These are phyloP conservation scores for Crossaster papposus DNA, from an alignment of 53 echinoderm and acorn worm genomes.

Conservation along the genomic window DNA sequence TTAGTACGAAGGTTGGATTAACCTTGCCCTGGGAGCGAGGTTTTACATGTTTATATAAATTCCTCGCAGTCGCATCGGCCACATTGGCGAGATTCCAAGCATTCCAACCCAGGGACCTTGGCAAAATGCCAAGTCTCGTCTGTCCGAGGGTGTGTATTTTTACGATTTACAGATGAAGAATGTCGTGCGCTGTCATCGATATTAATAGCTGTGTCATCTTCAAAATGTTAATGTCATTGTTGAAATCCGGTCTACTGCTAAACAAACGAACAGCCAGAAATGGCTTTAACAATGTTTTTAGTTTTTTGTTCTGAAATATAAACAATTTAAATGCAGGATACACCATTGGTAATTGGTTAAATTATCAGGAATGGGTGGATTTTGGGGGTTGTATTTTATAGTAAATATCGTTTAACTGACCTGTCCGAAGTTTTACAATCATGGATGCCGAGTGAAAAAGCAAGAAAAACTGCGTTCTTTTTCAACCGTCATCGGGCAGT, in stretches of 20 bases:
- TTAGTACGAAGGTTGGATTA: constrained; percentile 9
- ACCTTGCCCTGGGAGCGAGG: constrained; percentile 44
- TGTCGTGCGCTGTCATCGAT: background rate
- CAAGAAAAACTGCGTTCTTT: too few species aligned
- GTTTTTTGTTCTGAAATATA: background rate
- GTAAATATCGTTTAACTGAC: too few species aligned
- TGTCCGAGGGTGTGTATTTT: background rate
- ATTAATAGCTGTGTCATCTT: background rate
- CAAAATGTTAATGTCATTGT: background rate
- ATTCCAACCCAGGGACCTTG: constrained; percentile 3
- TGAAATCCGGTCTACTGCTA: background rate
- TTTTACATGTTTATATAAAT: background rate
- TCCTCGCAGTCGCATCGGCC: background rate
- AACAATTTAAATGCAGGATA: too few species aligned
- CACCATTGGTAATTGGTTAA: too few species aligned
- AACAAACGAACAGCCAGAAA: background rate
- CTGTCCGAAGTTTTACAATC: too few species aligned
- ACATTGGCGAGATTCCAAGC: constrained; percentile 10
- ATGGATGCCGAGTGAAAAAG: too few species aligned
- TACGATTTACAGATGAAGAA: background rate
- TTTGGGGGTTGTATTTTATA: too few species aligned
- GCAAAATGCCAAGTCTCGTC: background rate
- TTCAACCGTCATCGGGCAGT: too few species aligned
- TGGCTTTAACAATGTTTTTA: background rate
- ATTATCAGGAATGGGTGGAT: too few species aligned